Evolutionary conservation across 1,140 invertebrate species (phyloP), one percentile per base, ranked within the genome.

Genomic region (Armadillidium nasatum): DNA sequence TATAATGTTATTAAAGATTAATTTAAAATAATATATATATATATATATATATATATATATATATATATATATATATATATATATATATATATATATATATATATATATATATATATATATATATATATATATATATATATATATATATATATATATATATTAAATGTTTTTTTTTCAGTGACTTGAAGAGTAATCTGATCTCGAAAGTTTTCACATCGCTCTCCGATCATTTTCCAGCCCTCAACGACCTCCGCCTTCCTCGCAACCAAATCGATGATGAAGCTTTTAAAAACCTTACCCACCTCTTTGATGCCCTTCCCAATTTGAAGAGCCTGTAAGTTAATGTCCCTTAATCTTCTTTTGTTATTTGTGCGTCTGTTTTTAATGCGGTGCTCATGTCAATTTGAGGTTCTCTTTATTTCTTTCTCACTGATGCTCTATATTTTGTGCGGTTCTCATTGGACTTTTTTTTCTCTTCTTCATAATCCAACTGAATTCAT

Each of bases 251-350:
- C 19, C 50, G 50, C 11, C 50, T 60, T 60, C 50, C 50, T 15
- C 11, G 50, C 11, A 60, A 60, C 19, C 50, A 60, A 60, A 60
- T 60, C 50, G 50, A 60, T 60, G 50, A 60, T 19, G 19, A 60
- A 13, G 50, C 50, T 60, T 60, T 60, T 7, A 60, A 60, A 7
- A 60, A 60, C 7, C 50, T 60, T 19, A 15, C 50, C 7, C 11
- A 15, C 1, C 50, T 60, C 50, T 60, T 60, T 19, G 50, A 60
- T 60, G 50, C 50, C 1, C 1, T 60, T 13, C 50, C 50, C 50
- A 60, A 60, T 60, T 60, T 60, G 50, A 60, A 60, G 50, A 60
- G 11, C 11, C 50, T 60, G 50, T 60, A 60, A 60, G 50, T 60
- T 15, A 60, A 13, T 33, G 6, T 33, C 33, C 6, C 6, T 33